Base-by-base conservation (phyloP, 2,888 invertebrate genomes). In the Catonia carolina region DNA sequence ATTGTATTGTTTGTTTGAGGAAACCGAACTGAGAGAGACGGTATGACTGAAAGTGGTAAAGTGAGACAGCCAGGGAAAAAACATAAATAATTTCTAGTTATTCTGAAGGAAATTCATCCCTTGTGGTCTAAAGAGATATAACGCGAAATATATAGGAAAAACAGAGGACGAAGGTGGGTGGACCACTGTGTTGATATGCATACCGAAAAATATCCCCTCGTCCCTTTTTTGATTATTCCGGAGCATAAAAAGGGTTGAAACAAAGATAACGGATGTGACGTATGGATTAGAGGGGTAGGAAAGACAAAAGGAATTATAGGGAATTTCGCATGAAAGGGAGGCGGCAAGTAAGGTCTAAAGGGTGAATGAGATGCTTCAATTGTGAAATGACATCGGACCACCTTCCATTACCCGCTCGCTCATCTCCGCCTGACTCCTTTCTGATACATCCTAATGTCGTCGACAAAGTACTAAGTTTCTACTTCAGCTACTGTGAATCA, bases 201-300 rank as follows among this genome's bases (percentile, higher is more conserved):
- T 61, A 61, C 59, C 58, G 61, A 63, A 59, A 63, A 63, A 60
- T 62, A 62, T 61, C 61, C 53, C 61, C 63, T 63, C 62, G 60
- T 45, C 56, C 51, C 61, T 60, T 64, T 64, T 65, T 64, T 65
- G 64, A 65, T 64, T 64, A 64, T 64, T 65, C 65, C 61, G 60
- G 62, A 62, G 62, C 63, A 64, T 66, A 66, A 66, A 66, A 66
- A 66, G 66, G 66, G 66, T 66, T 65, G 65, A 66, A 66, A 66
- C 66, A 66, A 66, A 66, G 66, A 66, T 66, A 66, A 65, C 66
- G 66, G 65, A 66, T 66, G 65, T 65, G 66, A 65, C 66, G 64
- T 66, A 66, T 64, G 65, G 65, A 65, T 64, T 64, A 64, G 49
- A 50, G 41, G 55, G 51, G 58, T 39, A 45, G 51, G 42, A 59